Evolutionary conservation across 37 sponge, comb jelly and placozoan genomes (phyloP).

Genomic region (Spongilla lacustris): DNA sequence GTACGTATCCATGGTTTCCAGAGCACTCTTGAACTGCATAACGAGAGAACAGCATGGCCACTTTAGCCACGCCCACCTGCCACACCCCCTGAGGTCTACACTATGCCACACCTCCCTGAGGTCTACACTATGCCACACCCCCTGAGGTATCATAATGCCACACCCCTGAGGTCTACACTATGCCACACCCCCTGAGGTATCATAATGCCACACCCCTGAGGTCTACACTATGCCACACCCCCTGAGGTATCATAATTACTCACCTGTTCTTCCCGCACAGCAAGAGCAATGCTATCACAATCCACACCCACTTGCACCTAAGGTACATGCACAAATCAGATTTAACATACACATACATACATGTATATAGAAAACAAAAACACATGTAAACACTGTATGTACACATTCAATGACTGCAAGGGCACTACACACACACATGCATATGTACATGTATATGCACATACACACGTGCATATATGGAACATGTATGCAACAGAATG

Average conservation of each 20-base stretch:
- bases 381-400: background rate
- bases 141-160: no score
- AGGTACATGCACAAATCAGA: background rate
- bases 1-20: constrained; percentile 50
- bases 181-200: no score
- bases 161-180: no score
- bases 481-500: no score
- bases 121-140: background rate
- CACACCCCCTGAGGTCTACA: no score
- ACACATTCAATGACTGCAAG: no score
- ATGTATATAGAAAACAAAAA: no score
- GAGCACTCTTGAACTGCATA: constrained; percentile 50
- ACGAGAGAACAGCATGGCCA: background rate
- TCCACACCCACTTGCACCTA: constrained; percentile 60
- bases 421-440: background rate
- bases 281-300: constrained; percentile 45
- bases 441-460: no score
- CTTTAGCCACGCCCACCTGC: no score
- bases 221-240: no score
- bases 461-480: background rate
- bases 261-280: constrained; percentile 62
- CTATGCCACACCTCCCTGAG: background rate
- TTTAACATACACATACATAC: no score
- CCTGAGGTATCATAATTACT: background rate
- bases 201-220: no score